These are phyloP conservation scores for Nematostella vectensis DNA, from an alignment of 92 coral and sea anemone genomes.

Conservation along the genomic window DNA sequence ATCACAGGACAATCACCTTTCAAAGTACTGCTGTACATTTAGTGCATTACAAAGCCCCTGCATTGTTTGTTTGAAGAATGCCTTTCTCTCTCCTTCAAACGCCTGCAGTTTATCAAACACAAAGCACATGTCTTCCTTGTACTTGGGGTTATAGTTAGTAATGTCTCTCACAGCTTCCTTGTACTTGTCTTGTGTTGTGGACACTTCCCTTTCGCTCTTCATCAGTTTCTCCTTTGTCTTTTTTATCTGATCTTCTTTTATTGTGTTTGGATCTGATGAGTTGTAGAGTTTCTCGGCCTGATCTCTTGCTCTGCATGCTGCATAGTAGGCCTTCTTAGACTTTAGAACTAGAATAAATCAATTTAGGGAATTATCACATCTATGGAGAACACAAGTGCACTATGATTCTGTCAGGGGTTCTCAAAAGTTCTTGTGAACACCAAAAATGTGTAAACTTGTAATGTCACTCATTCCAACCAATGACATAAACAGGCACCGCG, in stretches of 20 bases:
- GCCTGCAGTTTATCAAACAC: slow-evolving; percentile 71
- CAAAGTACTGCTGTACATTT: slow-evolving; percentile 36
- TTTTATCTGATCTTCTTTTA: slow-evolving; percentile 70
- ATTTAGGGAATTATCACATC: no score
- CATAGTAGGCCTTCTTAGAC: slow-evolving; percentile 69
- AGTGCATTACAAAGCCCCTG: slow-evolving; percentile 39
- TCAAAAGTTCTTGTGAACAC: no score
- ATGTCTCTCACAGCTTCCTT: slow-evolving; percentile 74
- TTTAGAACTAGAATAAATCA: slow-evolving; percentile 41
- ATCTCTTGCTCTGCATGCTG: slow-evolving; percentile 68
- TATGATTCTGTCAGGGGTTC: no score
- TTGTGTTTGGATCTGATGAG: slow-evolving; percentile 24
- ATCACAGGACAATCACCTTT: slow-evolving; percentile 48
- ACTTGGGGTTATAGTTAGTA: slow-evolving; percentile 69
- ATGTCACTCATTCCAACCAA: no score
- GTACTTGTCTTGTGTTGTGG: slow-evolving; percentile 40
- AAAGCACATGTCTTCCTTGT: slow-evolving; percentile 77
- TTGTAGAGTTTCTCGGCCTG: slow-evolving; percentile 56
- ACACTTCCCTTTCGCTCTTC: slow-evolving; percentile 45
- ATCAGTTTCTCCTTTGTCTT: slow-evolving; percentile 64
- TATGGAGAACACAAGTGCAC: no score
- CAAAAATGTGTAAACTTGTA: no score
- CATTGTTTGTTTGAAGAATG: slow-evolving; percentile 58
- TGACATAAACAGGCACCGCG: no score
- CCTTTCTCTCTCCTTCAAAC: slow-evolving; percentile 61